Conservation (phyloP, 2,113 vertebrate genomes). For the Dasyprocta punctata region DNA sequence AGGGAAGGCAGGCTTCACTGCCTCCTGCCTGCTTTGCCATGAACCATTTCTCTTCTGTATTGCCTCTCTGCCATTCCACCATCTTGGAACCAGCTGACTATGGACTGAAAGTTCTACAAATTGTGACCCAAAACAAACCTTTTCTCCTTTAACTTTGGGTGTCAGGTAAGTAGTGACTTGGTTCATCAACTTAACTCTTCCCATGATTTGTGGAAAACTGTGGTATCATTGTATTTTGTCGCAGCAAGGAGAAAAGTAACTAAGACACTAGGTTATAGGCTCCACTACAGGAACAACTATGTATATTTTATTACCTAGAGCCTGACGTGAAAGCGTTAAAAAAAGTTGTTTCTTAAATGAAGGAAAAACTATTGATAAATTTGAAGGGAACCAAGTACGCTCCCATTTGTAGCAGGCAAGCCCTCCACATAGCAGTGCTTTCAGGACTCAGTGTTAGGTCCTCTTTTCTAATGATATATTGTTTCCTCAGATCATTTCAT, state of each 20-base stretch:
- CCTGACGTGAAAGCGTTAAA: not conserved
- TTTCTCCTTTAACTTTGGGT: not conserved
- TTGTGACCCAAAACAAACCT: not conserved
- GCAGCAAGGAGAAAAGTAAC: not conserved
- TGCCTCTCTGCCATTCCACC: not conserved
- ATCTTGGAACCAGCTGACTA: not conserved
- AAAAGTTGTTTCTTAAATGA: not conserved
- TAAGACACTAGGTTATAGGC: not conserved
- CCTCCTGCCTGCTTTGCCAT: not conserved
- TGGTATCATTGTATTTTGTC: not conserved
- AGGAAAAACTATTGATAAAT: not conserved
- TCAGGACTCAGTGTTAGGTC: not conserved
- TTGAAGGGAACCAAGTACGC: not conserved
- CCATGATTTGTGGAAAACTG: not conserved
- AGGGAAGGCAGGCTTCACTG: not conserved
- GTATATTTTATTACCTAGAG: not conserved
- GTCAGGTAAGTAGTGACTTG: not conserved
- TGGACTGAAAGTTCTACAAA: not conserved
- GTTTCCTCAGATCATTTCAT: not conserved
- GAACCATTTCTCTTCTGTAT: not conserved
- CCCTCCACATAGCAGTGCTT: not conserved
- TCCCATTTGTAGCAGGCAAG: not conserved
- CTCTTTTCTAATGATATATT: not conserved
- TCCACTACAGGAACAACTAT: not conserved
- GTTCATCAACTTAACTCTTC: not conserved